Evolutionary conservation across 2,113 vertebrate genomes (phyloP).

Genomic region (Callaeas wilsoni): DNA sequence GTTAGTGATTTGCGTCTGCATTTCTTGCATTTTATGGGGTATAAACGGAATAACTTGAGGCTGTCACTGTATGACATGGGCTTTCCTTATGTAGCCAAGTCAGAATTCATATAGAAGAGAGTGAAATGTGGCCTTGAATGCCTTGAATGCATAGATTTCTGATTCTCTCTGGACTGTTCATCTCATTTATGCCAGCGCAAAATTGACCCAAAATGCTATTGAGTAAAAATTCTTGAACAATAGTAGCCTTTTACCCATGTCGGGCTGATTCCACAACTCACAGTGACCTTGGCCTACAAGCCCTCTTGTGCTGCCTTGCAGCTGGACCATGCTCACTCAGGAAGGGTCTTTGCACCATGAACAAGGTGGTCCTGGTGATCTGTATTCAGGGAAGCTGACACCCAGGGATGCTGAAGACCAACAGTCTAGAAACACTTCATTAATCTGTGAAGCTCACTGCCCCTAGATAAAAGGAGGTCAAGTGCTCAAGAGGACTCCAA

Average conservation of each 20-base stretch:
- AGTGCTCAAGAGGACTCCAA: not conserved
- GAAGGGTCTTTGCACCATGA: not conserved
- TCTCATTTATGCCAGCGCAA: not conserved
- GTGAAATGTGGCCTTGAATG: not conserved
- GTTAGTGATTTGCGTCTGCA: not conserved
- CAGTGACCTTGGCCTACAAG: not conserved
- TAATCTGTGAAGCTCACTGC: not conserved
- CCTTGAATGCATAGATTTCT: not conserved
- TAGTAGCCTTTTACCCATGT: not conserved
- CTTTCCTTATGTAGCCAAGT: not conserved
- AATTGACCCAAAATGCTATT: not conserved
- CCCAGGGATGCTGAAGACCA: not conserved
- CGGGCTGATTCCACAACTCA: not conserved
- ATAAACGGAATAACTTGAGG: not conserved
- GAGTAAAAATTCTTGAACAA: not conserved
- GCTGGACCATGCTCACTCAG: not conserved
- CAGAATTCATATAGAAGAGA: not conserved
- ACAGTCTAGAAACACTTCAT: not conserved
- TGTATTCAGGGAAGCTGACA: not conserved
- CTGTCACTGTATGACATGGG: not conserved
- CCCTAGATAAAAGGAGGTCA: not conserved
- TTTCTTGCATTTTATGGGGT: not conserved
- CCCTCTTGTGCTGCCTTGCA: not conserved
- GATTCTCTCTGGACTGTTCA: not conserved
- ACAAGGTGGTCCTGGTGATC: not conserved